Evolutionary conservation across 2,113 vertebrate species (phyloP), one percentile per base, ranked within the genome.

Genomic region (Callospermophilus lateralis): DNA sequence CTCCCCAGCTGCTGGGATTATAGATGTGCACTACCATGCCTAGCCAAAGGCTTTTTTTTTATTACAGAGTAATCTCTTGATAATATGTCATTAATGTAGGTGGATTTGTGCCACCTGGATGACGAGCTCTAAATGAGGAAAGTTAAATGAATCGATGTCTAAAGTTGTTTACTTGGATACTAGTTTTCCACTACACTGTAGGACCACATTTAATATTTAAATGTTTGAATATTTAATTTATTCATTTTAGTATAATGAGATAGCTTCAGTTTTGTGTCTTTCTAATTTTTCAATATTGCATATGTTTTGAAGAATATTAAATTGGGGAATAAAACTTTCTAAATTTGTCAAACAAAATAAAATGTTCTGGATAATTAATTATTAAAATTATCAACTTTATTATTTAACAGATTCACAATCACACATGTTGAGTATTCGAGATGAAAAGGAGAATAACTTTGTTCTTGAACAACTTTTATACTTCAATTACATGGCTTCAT

Each of bases 381-480:
- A 28, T 61, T 92, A 65, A 90, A 93, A 83, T 74, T 77, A 89
- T 72, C 80, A 77, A 89, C 91, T 91, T 91, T 96, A 83, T 45
- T 0, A 77, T 98, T 97, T 95, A 89, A 98, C 98, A 99, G 99
- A 99, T 96, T 90, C 98, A 0, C 98, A 98, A 93, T 98, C 99
- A 16, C 98, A 98, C 88, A 98, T 99, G 97, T 97, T 99, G n/a
- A 99, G 96, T 32, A 99, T 99, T 97, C 98, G 99, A 95, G 98
- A 99, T 96, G 98, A 98, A 86, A 97, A 98, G 30, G 99, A 99
- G 98, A 99, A 99, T 80, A 89, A 98, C 55, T 99, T 99, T 68
- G 98, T 99, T 91, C 98, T 73, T 74, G 98, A 99, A 53, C 99
- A 99, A 84, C 99, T 99, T 63, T 58, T 96, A 15, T 98, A 99